Percentiles rank a stretch among this genome's conserved stretches.
Conservation (phyloP, 2,113 vertebrate species). For the Saccopteryx bilineata region DNA sequence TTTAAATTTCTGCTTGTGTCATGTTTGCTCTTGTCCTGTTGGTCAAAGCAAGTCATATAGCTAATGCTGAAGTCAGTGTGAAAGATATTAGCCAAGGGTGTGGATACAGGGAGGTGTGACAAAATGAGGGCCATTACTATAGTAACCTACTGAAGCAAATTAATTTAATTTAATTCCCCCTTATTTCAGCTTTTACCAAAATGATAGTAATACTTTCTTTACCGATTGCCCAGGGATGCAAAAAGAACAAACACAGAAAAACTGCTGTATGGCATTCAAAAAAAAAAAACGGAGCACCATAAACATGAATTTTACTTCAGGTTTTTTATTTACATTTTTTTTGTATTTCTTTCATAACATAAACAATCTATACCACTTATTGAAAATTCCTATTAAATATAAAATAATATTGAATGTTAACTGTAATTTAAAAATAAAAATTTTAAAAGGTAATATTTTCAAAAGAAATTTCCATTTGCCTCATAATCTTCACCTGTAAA, state of each 20-base stretch:
- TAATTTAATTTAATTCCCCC: not conserved
- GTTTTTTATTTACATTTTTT: not conserved
- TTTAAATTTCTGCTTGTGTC: not conserved
- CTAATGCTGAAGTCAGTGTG: not conserved
- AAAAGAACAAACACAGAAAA: conserved; percentile 43
- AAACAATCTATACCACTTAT: not conserved
- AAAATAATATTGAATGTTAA: not conserved
- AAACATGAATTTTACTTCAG: not conserved
- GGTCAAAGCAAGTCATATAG: not conserved
- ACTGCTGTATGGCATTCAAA: not conserved
- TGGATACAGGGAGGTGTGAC: not conserved
- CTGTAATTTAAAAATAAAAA: not conserved
- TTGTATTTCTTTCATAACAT: not conserved
- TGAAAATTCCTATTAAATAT: not conserved
- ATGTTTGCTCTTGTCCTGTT: not conserved
- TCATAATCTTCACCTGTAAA: not conserved
- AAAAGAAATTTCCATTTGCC: not conserved
- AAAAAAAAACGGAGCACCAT: not conserved
- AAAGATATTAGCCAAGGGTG: not conserved
- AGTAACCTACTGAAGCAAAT: not conserved
- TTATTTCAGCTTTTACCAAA: conserved; percentile 40
- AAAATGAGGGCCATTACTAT: not conserved
- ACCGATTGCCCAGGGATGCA: not conserved
- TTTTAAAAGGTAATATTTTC: conserved; percentile 27
- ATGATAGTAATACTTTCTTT: not conserved